These are phyloP conservation scores for Periophthalmodon schlosseri DNA, from an alignment of 2,113 vertebrate species.

Conservation along the genomic window DNA sequence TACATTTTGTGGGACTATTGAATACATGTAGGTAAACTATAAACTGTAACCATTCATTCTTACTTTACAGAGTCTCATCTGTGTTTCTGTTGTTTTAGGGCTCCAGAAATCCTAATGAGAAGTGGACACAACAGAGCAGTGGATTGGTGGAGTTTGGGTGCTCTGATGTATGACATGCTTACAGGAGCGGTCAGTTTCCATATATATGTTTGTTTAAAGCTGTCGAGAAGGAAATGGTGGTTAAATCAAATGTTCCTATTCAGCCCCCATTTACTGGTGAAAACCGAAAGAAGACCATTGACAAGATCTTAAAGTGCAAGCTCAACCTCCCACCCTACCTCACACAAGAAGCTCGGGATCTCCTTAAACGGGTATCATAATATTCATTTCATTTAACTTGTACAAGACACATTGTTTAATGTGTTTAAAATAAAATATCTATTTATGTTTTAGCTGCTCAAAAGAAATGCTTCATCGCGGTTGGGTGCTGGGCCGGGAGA, in stretches of 20 bases:
- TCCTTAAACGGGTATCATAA: slow-evolving; percentile 92
- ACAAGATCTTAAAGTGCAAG: slow-evolving; percentile 99
- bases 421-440: slow-evolving; percentile 21
- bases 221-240: background rate
- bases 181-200: slow-evolving; percentile 94
- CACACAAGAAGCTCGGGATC: slow-evolving; percentile 99
- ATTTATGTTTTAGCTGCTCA: slow-evolving; percentile 85
- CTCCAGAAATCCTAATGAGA: slow-evolving; percentile 97
- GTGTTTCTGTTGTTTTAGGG: slow-evolving; percentile 74
- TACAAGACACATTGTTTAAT: background rate
- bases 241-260: background rate
- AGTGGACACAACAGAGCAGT: slow-evolving; percentile 98
- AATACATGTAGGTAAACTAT: slow-evolving; percentile 92
- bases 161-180: slow-evolving; percentile 99
- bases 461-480: slow-evolving; percentile 95
- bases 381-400: background rate
- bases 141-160: slow-evolving; percentile 99
- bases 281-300: slow-evolving; percentile 98
- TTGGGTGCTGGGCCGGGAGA: slow-evolving; percentile 93
- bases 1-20: slow-evolving; percentile 98
- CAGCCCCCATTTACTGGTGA: slow-evolving; percentile 98
- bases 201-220: background rate
- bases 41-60: too few relatives aligned
- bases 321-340: slow-evolving; percentile 99
- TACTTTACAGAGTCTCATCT: background rate